These are phyloP conservation scores for Microcebus jonahi DNA, from an alignment of 2,113 vertebrate genomes.

Conservation along the genomic window DNA sequence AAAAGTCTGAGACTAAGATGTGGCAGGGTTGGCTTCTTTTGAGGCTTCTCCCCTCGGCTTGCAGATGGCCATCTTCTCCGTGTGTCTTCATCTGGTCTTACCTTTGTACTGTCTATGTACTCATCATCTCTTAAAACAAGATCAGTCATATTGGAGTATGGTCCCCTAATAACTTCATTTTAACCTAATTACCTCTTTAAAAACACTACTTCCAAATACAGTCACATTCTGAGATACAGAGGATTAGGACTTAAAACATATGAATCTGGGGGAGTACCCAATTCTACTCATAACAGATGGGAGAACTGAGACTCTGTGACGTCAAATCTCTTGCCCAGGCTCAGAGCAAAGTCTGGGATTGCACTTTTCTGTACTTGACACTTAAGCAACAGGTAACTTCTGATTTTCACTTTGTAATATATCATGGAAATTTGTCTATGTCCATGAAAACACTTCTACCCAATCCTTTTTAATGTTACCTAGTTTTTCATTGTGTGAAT, in stretches of 20 bases:
- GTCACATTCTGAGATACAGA: background rate
- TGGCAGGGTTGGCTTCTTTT: background rate
- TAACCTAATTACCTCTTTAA: constrained; percentile 8
- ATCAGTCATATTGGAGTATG: background rate
- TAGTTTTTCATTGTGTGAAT: background rate
- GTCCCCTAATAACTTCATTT: background rate
- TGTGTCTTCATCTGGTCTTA: background rate
- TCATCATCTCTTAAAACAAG: background rate
- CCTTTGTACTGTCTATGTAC: background rate
- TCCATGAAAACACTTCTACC: background rate
- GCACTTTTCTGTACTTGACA: background rate
- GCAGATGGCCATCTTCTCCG: background rate
- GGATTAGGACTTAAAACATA: background rate
- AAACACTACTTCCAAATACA: background rate
- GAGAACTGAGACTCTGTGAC: background rate
- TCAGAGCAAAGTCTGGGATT: background rate
- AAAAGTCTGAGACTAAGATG: background rate
- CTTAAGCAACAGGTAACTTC: constrained; percentile 21
- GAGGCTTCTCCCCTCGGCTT: background rate
- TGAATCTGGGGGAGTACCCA: background rate
- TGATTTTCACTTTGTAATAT: background rate
- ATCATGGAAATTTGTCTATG: background rate
- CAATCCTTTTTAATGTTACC: background rate
- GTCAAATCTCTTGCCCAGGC: background rate
- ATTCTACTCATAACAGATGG: background rate